These are phyloP conservation scores for Fabriciana adippe DNA, from an alignment of 2,888 invertebrate genomes.

Conservation along the genomic window DNA sequence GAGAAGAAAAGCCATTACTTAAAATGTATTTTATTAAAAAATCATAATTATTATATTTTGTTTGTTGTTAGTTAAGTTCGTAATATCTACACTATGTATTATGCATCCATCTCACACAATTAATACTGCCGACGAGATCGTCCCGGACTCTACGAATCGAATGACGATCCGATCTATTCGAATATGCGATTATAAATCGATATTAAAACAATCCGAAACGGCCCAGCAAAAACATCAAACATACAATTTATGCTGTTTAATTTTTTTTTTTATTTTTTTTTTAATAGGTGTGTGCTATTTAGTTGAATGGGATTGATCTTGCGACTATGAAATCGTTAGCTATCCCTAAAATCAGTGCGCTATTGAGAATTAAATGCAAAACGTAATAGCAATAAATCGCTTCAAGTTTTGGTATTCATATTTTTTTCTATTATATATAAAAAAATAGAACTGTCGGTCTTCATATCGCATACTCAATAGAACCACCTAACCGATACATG, in stretches of 20 bases:
- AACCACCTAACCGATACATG: slow-evolving; percentile 18
- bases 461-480: slow-evolving; percentile 32
- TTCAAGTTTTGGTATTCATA: background rate
- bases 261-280: background rate
- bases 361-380: background rate
- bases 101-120: slow-evolving; percentile 64
- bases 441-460: slow-evolving; percentile 14
- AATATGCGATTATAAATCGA: slow-evolving; percentile 43
- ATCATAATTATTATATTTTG: background rate
- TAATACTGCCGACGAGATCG: slow-evolving; percentile 75
- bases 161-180: slow-evolving; percentile 46
- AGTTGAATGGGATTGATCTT: background rate
- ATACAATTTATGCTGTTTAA: background rate
- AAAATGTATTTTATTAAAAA: background rate
- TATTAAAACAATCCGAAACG: background rate
- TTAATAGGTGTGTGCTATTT: background rate
- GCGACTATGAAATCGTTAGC: background rate
- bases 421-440: slow-evolving; percentile 7
- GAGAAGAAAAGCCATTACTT: background rate
- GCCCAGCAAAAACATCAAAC: too few relatives aligned
- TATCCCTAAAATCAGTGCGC: background rate
- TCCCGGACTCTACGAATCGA: slow-evolving; percentile 36
- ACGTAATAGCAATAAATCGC: background rate
- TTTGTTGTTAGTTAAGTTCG: slow-evolving; percentile 23
- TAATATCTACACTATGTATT: slow-evolving; percentile 46